These are phyloP conservation scores for Halichondria panicea DNA, from an alignment of 37 sponge, comb jelly and placozoan genomes.

Conservation along the genomic window DNA sequence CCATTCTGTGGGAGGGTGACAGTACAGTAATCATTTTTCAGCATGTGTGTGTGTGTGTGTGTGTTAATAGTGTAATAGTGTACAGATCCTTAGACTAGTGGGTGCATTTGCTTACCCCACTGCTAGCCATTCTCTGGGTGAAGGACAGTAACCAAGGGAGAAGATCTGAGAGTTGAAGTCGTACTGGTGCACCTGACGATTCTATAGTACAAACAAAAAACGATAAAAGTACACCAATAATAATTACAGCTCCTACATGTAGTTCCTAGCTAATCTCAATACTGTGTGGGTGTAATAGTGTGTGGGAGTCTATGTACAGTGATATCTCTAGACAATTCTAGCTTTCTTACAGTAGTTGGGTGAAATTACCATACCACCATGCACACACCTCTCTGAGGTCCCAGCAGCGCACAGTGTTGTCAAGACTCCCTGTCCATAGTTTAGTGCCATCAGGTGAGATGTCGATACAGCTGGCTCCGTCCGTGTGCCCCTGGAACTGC, in stretches of 20 bases:
- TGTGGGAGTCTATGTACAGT: neutral
- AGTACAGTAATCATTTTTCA: neutral
- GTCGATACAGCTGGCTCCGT: constrained; percentile 97
- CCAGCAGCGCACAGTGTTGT: constrained; percentile 95
- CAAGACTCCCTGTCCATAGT: constrained; percentile 96
- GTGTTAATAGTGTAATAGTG: neutral
- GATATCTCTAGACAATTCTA: too few relatives aligned
- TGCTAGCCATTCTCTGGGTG: constrained; percentile 91
- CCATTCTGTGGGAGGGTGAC: constrained; percentile 69
- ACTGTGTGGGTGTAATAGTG: neutral
- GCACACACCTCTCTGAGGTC: constrained; percentile 82
- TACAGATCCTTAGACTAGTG: neutral
- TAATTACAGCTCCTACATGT: neutral
- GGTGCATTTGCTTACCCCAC: constrained; percentile 77
- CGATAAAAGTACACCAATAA: neutral
- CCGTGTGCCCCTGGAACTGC: constrained; percentile 90
- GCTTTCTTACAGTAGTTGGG: too few relatives aligned
- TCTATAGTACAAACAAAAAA: constrained; percentile 28
- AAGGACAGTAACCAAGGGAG: constrained; percentile 92
- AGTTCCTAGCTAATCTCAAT: neutral
- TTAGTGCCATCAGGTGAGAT: constrained; percentile 93
- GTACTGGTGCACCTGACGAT: constrained; percentile 83
- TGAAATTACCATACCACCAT: too few relatives aligned
- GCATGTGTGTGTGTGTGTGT: constrained; percentile 2
- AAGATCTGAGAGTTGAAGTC: constrained; percentile 96